These are phyloP conservation scores for Napeogenes sylphis DNA, from an alignment of 2,888 invertebrate species.

Conservation along the genomic window DNA sequence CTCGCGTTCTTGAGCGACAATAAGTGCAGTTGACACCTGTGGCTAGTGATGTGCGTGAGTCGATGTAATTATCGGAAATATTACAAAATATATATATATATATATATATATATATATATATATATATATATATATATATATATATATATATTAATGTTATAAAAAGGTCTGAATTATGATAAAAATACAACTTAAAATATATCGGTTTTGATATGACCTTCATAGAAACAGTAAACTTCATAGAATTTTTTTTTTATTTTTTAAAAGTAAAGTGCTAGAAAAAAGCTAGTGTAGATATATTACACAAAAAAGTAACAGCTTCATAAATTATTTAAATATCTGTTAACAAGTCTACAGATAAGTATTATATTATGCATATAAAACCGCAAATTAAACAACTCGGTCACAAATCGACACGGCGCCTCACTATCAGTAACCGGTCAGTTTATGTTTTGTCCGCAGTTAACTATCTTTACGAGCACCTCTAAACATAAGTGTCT, in stretches of 20 bases:
- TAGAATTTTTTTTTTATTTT: no score
- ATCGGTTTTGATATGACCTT: no score
- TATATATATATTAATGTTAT: no score
- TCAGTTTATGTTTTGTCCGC: slow-evolving; percentile 74
- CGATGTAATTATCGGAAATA: slow-evolving; percentile 27
- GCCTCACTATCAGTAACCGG: slow-evolving; percentile 61
- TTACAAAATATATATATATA: no score
- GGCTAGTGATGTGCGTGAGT: slow-evolving; percentile 47
- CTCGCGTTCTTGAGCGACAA: slow-evolving; percentile 62
- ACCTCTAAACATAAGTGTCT: slow-evolving; percentile 77
- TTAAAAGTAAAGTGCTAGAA: no score
- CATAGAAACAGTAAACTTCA: no score
- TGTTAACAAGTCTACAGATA: no score
- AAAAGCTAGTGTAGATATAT: not conserved
- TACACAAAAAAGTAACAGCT: not conserved
- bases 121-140: no score
- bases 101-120: no score
- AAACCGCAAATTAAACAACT: slow-evolving; percentile 25
- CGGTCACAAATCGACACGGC: slow-evolving; percentile 37
- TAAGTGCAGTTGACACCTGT: slow-evolving; percentile 70
- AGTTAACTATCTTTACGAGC: slow-evolving; percentile 77
- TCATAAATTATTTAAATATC: no score
- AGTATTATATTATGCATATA: slow-evolving; percentile 18
- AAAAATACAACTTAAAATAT: no score
- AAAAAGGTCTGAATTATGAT: no score